Evolutionary conservation across 64 coral and sea anemone species (phyloP).

Genomic region (Anthopleura sola): DNA sequence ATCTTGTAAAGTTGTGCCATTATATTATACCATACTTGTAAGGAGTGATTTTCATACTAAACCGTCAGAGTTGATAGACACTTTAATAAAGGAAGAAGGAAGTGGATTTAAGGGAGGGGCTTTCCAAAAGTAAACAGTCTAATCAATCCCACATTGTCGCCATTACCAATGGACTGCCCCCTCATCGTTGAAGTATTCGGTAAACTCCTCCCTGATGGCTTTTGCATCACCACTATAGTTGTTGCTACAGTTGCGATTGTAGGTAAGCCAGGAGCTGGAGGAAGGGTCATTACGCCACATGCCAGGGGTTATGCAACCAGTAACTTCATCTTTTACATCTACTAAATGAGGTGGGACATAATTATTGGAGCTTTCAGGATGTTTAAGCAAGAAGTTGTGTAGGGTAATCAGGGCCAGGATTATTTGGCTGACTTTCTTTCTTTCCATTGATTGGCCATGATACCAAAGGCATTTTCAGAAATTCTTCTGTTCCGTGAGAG

Average conservation of each 20-base stretch:
- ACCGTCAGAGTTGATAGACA: too few relatives aligned
- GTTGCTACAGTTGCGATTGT: constrained; percentile 35
- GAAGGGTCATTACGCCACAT: too few relatives aligned
- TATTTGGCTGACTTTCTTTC: constrained; percentile 34
- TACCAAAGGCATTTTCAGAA: constrained; percentile 60
- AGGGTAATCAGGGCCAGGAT: too few relatives aligned
- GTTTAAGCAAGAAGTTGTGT: constrained; percentile 40
- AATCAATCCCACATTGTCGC: not conserved
- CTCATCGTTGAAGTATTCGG: constrained; percentile 34
- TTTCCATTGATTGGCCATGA: constrained; percentile 40
- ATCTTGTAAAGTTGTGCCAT: too few relatives aligned
- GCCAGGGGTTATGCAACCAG: too few relatives aligned
- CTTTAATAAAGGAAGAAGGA: too few relatives aligned
- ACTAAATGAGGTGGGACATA: not conserved
- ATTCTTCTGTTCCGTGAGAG: constrained; percentile 58
- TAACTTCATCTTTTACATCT: not conserved
- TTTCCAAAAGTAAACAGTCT: too few relatives aligned
- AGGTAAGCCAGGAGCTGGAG: constrained; percentile 44
- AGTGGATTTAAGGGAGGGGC: too few relatives aligned
- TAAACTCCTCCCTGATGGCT: constrained; percentile 45
- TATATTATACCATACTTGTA: too few relatives aligned
- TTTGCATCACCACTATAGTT: constrained; percentile 45
- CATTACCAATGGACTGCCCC: constrained; percentile 40
- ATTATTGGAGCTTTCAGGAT: constrained; percentile 34
- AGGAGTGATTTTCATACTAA: too few relatives aligned